Conservation (phyloP, 2,797 vertebrate species). For the Eremophila alpestris region DNA sequence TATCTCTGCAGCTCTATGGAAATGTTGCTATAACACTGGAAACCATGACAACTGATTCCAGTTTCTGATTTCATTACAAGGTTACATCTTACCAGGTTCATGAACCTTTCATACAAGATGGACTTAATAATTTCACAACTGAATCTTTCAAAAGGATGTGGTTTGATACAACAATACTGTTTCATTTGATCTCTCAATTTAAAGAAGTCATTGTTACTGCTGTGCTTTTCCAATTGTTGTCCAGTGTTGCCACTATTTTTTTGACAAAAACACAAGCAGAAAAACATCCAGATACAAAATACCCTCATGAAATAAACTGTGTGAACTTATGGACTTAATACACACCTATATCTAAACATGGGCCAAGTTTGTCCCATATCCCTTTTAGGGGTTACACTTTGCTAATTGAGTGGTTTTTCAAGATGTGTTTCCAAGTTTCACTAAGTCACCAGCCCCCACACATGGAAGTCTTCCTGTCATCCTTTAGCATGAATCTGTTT, state of each 20-base stretch:
- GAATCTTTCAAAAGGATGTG: neutral
- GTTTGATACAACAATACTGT: neutral
- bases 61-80: slow-evolving; percentile 9
- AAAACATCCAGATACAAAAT: neutral
- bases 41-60: slow-evolving; percentile 48
- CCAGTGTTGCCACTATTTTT: neutral
- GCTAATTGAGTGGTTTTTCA: neutral
- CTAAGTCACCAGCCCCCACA: neutral
- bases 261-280: neutral
- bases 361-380: neutral
- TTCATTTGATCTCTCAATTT: neutral
- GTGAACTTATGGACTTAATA: neutral
- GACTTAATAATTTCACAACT: neutral
- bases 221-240: neutral
- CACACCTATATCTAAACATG: neutral
- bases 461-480: neutral
- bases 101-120: neutral
- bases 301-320: neutral
- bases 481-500: neutral
- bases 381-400: neutral
- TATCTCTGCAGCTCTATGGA: neutral
- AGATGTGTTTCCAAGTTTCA: neutral
- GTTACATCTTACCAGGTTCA: neutral
- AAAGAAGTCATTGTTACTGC: neutral
- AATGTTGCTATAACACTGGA: slow-evolving; percentile 9